phyloP scores from a whole-genome alignment of 2,113 vertebrate genomes.

The Erinaceus europaeus region DNA sequence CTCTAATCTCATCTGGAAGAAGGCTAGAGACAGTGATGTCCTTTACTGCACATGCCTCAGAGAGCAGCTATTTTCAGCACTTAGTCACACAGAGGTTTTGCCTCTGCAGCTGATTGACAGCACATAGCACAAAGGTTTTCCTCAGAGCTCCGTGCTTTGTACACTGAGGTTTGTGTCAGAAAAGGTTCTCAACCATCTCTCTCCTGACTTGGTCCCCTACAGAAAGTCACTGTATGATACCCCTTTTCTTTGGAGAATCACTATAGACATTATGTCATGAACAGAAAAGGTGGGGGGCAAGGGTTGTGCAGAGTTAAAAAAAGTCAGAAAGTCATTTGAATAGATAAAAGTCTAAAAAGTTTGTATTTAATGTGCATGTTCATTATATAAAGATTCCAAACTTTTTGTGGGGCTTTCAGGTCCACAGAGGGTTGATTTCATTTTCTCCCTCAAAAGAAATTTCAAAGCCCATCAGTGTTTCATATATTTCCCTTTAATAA shows the following conservation, averaged over 20 bases:
- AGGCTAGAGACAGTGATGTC: too few species aligned
- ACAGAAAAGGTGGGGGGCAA: not conserved
- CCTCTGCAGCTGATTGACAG: too few species aligned
- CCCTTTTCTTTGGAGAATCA: not conserved
- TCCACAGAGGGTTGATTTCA: not conserved
- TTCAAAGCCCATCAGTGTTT: not conserved
- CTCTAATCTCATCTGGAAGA: too few species aligned
- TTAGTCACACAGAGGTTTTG: too few species aligned
- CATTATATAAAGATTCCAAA: not conserved
- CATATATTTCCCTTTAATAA: constrained; percentile 6
- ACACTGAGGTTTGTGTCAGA: too few species aligned
- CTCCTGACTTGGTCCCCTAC: too few species aligned
- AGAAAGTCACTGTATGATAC: too few species aligned
- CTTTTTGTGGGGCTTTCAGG: not conserved
- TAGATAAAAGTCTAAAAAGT: not conserved
- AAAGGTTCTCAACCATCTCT: too few species aligned
- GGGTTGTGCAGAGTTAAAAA: not conserved
- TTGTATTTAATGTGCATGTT: not conserved
- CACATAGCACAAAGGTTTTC: too few species aligned
- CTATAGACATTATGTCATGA: not conserved
- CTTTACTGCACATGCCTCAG: too few species aligned
- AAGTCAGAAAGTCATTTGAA: not conserved
- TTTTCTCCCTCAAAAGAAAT: constrained; percentile 29
- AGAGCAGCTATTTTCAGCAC: too few species aligned
- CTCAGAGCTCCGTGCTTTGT: too few species aligned